Evolutionary conservation across 37 sponge, comb jelly and placozoan species (phyloP), one percentile per base, ranked within the genome.

Genomic region (Theonella swinhoei): DNA sequence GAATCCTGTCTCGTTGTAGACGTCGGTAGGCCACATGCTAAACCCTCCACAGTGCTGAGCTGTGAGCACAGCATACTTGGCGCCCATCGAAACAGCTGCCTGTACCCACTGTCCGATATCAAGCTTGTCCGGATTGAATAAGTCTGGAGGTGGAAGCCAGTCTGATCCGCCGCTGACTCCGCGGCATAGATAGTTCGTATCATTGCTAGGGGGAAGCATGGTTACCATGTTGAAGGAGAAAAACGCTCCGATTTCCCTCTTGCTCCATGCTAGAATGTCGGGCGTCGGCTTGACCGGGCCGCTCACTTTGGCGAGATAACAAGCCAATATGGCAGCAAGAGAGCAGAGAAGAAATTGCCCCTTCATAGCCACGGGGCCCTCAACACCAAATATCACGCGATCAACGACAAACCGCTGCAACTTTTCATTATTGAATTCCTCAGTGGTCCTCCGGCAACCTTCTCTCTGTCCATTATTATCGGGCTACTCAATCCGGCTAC

Each of bases 11-110:
- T 59, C 75, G 3, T 80, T 36, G 33, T 71, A 31, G 17, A 80
- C 79, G 73, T 90, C 73, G 1, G 86, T 78, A 0, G 91, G 91
- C 91, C 91, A 90, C 76, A 90, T 71, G 35, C 81, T 80, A 43
- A 90, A 90, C 26, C 91, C 91, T 34, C 91, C 78, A 71, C 83
- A 79, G 59, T 90, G 91, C 86, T 90, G 85, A 23, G 82, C 91
- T 7, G 72, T 71, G 24, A 90, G 76, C 39, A 90, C 86, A 5
- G 86, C 80, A 39, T 90, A 90, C 42, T 68, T 74, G 36, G 86
- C 86, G 65, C 91, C 86, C 25, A 80, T 47, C 7, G 86, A 34
- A 11, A 28, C 24, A 1, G 80, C 80, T 1, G 76, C 62, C 0
- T 28, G 66, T 14, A 85, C 28, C 91, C 91, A 90, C 35, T 84